Percentiles rank a stretch among this genome's conserved stretches.
Conservation (phyloP, 2,797 vertebrate species). For the Spinus pinus region DNA sequence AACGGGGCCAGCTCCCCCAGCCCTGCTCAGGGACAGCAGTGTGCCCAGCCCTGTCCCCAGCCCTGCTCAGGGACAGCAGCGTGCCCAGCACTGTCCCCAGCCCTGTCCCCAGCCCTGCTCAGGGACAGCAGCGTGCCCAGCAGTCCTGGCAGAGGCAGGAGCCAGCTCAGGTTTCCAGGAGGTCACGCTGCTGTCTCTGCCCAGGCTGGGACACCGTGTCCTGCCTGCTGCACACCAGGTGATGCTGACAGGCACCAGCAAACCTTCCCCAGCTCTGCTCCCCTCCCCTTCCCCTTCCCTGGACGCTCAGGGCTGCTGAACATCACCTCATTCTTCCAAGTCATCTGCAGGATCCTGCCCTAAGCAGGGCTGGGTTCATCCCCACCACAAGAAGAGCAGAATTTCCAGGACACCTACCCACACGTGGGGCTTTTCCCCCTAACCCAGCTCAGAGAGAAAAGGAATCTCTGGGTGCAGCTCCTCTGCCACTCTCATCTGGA, state of each 20-base stretch:
- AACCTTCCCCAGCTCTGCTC: neutral
- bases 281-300: neutral
- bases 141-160: neutral
- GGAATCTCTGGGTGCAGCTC: neutral
- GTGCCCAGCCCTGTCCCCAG: neutral
- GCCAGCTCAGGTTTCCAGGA: neutral
- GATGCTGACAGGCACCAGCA: neutral
- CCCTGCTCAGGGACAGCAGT: too few relatives aligned
- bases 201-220: neutral
- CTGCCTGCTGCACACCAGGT: neutral
- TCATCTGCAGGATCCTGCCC: neutral
- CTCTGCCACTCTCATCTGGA: neutral
- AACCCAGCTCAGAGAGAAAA: neutral
- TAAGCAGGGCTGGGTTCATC: neutral
- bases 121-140: neutral
- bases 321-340: fast-evolving
- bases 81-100: neutral
- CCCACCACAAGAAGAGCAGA: neutral
- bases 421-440: too few relatives aligned
- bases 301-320: neutral
- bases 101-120: too few relatives aligned
- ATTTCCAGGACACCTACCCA: neutral
- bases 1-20: neutral
- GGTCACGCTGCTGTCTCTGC: neutral
- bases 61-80: neutral